Evolutionary conservation across 1,140 invertebrate genomes (phyloP).

Genomic region (Gonioctena quinquepunctata): DNA sequence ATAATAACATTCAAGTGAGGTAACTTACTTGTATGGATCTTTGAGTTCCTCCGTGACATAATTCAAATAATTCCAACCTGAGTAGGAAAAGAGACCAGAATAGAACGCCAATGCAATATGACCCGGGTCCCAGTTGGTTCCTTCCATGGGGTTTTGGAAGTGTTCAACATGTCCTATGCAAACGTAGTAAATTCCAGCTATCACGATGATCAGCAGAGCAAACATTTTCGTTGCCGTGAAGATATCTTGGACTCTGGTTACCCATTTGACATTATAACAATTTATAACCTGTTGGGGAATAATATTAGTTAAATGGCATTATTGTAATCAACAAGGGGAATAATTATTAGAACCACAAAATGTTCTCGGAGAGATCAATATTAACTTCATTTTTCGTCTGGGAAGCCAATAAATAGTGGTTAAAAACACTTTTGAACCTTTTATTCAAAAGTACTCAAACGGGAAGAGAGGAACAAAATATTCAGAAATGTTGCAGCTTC

Average conservation of each 20-base stretch:
- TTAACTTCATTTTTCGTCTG: no score
- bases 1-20: no score
- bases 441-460: no score
- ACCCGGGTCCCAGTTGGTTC: conserved; percentile 75
- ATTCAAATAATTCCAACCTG: conserved; percentile 91
- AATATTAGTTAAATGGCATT: neutral
- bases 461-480: no score
- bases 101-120: conserved; percentile 91
- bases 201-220: conserved; percentile 86
- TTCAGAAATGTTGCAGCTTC: no score
- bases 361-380: no score
- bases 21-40: conserved; percentile 81
- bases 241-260: conserved; percentile 87
- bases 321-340: neutral
- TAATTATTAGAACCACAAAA: no score
- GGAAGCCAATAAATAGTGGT: no score
- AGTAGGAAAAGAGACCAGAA: conserved; percentile 96
- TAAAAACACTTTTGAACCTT: no score
- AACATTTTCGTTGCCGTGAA: conserved; percentile 94
- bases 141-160: conserved; percentile 78
- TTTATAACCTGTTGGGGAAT: conserved; percentile 70
- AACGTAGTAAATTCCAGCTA: conserved; percentile 76
- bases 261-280: conserved; percentile 87
- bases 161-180: conserved; percentile 69
- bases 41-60: conserved; percentile 93